phyloP scores from a whole-genome alignment of 2,113 vertebrate species.

The Oncorhynchus kisutch region DNA sequence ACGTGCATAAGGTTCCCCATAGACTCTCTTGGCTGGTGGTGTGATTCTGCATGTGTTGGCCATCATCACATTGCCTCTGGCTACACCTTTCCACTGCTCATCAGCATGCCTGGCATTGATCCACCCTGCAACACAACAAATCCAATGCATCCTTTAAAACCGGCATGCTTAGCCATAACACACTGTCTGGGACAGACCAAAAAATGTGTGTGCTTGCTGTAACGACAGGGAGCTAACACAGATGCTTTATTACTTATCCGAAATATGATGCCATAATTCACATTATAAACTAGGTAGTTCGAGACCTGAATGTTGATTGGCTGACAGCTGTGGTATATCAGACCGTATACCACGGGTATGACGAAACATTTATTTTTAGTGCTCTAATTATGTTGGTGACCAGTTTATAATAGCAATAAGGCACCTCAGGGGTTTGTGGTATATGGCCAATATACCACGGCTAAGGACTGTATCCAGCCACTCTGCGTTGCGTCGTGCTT shows the following conservation, averaged over 20 bases:
- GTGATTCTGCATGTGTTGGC: slow-evolving; percentile 58
- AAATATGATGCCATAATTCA: neutral
- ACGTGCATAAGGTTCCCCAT: slow-evolving; percentile 32
- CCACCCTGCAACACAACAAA: slow-evolving; percentile 26
- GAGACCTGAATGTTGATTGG: too few species aligned
- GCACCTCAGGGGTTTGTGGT: too few species aligned
- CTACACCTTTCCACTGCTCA: slow-evolving; percentile 66
- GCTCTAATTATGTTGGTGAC: too few species aligned
- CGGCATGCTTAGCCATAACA: slow-evolving; percentile 45
- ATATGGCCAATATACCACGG: too few species aligned
- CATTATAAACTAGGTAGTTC: too few species aligned
- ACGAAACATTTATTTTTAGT: too few species aligned
- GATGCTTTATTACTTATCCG: slow-evolving; percentile 4
- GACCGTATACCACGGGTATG: too few species aligned
- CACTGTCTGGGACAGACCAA: neutral
- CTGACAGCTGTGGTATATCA: too few species aligned
- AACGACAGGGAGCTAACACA: slow-evolving; percentile 22
- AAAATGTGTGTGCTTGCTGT: neutral
- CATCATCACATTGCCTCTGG: slow-evolving; percentile 68
- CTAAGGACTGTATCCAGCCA: too few species aligned
- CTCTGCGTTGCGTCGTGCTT: too few species aligned
- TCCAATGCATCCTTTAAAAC: slow-evolving; percentile 58
- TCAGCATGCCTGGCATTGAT: slow-evolving; percentile 63
- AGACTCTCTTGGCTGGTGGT: slow-evolving; percentile 40
- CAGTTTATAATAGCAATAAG: too few species aligned